Conservation (phyloP, 1,140 invertebrate species). For the Drosophila micromelanica region DNA sequence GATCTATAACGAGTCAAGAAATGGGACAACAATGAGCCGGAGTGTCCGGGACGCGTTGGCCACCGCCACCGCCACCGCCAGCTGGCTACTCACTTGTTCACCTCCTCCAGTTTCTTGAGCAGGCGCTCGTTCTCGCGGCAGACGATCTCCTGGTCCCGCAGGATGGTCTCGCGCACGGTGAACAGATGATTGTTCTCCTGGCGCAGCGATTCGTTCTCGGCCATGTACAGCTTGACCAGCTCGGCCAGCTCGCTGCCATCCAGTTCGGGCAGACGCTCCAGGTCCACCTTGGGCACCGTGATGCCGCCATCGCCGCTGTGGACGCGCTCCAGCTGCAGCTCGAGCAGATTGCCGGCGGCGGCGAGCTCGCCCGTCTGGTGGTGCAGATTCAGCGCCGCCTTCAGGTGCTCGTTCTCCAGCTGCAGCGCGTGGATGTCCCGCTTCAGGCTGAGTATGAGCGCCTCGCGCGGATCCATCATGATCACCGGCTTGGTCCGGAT, state of each 20-base stretch:
- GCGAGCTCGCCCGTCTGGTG: slow-evolving; percentile 45
- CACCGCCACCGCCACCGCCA: background rate
- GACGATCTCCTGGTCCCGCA: slow-evolving; percentile 94
- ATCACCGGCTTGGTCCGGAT: slow-evolving; percentile 95
- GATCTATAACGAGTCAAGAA: slow-evolving; percentile 79
- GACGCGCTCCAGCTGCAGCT: slow-evolving; percentile 61
- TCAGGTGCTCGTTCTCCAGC: slow-evolving; percentile 95
- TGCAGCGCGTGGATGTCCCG: slow-evolving; percentile 94
- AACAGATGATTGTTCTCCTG: slow-evolving; percentile 95
- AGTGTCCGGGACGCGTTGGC: slow-evolving; percentile 32
- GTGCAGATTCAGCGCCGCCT: slow-evolving; percentile 89
- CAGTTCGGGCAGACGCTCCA: slow-evolving; percentile 89
- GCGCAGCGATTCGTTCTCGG: slow-evolving; percentile 94
- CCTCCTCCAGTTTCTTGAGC: slow-evolving; percentile 93
- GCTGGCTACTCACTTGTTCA: slow-evolving; percentile 89
- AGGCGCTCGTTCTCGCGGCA: slow-evolving; percentile 95
- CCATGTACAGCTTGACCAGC: slow-evolving; percentile 91
- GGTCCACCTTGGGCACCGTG: slow-evolving; percentile 87
- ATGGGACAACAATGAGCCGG: slow-evolving; percentile 79
- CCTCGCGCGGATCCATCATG: slow-evolving; percentile 97
- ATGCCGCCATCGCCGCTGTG: slow-evolving; percentile 53
- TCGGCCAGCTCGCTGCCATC: slow-evolving; percentile 89
- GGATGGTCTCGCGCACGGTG: slow-evolving; percentile 90
- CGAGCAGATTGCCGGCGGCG: slow-evolving; percentile 43
- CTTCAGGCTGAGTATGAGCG: slow-evolving; percentile 94